A percentile compares a stretch with the other conserved stretches of the same genome.
These are phyloP conservation scores for Rafetus swinhoei DNA, from an alignment of 2,113 vertebrate genomes.

Conservation along the genomic window DNA sequence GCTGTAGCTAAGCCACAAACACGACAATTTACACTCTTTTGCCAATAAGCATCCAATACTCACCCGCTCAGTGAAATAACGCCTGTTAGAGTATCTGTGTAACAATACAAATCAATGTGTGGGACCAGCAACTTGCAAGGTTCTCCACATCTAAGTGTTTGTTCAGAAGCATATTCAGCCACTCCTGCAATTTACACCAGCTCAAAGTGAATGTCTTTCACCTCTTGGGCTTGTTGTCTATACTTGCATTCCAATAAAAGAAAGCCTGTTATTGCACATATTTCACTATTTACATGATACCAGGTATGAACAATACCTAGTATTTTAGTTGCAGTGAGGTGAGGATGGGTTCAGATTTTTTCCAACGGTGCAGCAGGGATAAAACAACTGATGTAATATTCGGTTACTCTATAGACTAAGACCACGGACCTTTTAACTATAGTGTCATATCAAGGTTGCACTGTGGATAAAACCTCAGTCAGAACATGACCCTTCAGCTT, in stretches of 20 bases:
- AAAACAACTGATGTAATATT: background rate
- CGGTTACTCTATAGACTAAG: background rate
- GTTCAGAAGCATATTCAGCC: background rate
- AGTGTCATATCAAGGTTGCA: background rate
- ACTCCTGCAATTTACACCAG: background rate
- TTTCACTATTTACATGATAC: background rate
- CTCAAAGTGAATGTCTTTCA: background rate
- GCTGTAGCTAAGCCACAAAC: background rate
- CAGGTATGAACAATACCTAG: background rate
- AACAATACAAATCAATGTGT: background rate
- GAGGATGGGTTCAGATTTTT: background rate
- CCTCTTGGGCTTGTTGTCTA: background rate
- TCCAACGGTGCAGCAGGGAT: background rate
- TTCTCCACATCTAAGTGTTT: background rate
- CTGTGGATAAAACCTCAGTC: background rate
- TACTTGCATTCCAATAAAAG: constrained; percentile 10
- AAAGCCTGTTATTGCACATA: background rate
- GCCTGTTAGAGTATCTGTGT: background rate
- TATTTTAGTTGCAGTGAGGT: background rate
- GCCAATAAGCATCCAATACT: background rate
- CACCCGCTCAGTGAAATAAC: background rate
- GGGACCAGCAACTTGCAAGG: background rate
- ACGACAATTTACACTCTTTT: background rate
- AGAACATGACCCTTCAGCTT: constrained; percentile 10
- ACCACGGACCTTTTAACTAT: background rate